Evolutionary conservation across 2,888 invertebrate species (phyloP).

Genomic region (Rotaria magnacalcarata): DNA sequence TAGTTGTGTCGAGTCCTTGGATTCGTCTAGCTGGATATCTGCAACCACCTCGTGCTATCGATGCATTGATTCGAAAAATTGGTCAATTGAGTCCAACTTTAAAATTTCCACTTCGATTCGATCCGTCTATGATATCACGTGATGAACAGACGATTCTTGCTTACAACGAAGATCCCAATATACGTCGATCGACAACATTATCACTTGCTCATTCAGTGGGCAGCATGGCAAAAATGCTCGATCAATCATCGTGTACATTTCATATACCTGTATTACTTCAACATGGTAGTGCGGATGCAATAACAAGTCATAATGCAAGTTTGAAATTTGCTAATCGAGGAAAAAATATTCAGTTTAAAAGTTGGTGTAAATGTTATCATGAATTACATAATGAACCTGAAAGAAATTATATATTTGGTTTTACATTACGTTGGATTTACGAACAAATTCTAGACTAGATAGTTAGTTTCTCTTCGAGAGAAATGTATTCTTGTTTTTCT

Average conservation of each 20-base stretch:
- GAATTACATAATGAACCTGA: slow-evolving; percentile 25
- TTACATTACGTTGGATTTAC: slow-evolving; percentile 1
- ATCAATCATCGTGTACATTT: background rate
- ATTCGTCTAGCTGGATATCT: background rate
- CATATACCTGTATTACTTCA: slow-evolving; percentile 22
- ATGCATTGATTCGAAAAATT: background rate
- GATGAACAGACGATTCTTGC: background rate
- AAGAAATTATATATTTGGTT: background rate
- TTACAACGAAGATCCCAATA: background rate
- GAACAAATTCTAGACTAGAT: background rate
- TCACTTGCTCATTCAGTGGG: background rate
- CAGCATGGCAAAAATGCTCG: background rate
- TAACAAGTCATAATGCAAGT: background rate
- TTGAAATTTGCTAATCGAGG: slow-evolving; percentile 1
- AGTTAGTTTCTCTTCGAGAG: no score
- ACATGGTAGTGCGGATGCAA: background rate
- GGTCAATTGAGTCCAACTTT: background rate
- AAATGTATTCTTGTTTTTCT: no score
- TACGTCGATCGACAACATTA: background rate
- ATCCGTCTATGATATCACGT: background rate
- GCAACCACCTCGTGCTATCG: background rate
- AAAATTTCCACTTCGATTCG: background rate
- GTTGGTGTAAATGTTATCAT: slow-evolving; percentile 4
- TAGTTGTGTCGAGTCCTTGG: background rate
- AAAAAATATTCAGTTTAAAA: background rate